phyloP scores from a whole-genome alignment of 2,888 invertebrate genomes.

The Spatulosminthurus flaviceps region DNA sequence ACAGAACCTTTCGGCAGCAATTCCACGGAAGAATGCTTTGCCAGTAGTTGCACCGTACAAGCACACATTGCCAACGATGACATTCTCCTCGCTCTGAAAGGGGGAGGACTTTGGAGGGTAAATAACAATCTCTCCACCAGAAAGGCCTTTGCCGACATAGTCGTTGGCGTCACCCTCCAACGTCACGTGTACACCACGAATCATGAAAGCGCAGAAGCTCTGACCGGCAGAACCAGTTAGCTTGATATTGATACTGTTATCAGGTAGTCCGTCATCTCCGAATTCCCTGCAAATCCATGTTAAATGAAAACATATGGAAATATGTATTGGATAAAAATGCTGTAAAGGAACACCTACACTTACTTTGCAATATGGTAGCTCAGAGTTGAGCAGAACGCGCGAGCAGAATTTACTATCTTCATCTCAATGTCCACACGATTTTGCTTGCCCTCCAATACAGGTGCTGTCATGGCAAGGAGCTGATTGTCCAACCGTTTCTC shows the following conservation, averaged over 20 bases:
- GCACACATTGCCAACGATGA: slow-evolving; percentile 98
- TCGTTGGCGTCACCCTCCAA: slow-evolving; percentile 98
- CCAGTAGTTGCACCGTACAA: slow-evolving; percentile 97
- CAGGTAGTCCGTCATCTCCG: slow-evolving; percentile 86
- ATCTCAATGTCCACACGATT: slow-evolving; percentile 77
- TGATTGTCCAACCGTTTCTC: slow-evolving; percentile 84
- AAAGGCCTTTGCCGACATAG: slow-evolving; percentile 95
- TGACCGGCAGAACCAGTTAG: slow-evolving; percentile 96
- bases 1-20: slow-evolving; percentile 97
- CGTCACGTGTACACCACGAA: slow-evolving; percentile 79
- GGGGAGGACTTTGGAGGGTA: slow-evolving; percentile 82
- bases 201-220: slow-evolving; percentile 97
- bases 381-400: slow-evolving; percentile 92
- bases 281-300: slow-evolving; percentile 74
- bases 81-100: slow-evolving; percentile 92
- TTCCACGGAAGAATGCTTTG: slow-evolving; percentile 91
- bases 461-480: slow-evolving; percentile 76
- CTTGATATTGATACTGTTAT: slow-evolving; percentile 80
- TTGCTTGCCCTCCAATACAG: slow-evolving; percentile 79
- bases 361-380: slow-evolving; percentile 95
- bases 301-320: too few relatives aligned
- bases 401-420: slow-evolving; percentile 87
- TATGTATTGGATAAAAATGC: too few relatives aligned
- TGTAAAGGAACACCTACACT: too few relatives aligned
- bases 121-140: slow-evolving; percentile 93